Evolutionary conservation across 1,140 invertebrate genomes (phyloP).

Genomic region (Tetramorium alpestre): DNA sequence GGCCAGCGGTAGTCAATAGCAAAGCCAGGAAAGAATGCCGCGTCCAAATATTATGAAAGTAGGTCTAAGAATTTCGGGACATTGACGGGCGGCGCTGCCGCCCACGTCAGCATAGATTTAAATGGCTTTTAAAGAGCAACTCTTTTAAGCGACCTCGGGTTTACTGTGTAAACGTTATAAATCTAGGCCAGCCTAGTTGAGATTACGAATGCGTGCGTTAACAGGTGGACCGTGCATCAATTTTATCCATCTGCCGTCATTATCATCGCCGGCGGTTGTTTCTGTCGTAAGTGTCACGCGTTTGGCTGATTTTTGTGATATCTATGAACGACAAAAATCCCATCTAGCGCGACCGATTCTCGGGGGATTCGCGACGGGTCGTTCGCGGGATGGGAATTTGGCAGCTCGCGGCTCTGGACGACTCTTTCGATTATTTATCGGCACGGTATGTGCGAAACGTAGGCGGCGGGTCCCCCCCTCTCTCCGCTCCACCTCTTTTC

Average conservation of each 20-base stretch:
- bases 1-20: slow-evolving; percentile 1
- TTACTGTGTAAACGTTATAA: slow-evolving; percentile 43
- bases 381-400: slow-evolving; percentile 54
- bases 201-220: background rate
- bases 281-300: too few species aligned
- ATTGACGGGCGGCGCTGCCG: slow-evolving; percentile 2
- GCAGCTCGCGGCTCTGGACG: slow-evolving; percentile 56
- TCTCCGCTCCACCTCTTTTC: slow-evolving; percentile 18
- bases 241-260: background rate
- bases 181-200: slow-evolving; percentile 20
- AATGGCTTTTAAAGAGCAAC: slow-evolving; percentile 47
- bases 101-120: slow-evolving; percentile 7
- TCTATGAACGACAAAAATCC: background rate
- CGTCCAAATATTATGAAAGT: slow-evolving; percentile 60
- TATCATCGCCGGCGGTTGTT: background rate
- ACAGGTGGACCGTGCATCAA: slow-evolving; percentile 34
- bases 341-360: slow-evolving; percentile 52
- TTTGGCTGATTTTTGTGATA: background rate
- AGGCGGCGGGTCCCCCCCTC: slow-evolving; percentile 73
- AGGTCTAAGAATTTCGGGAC: slow-evolving; percentile 43
- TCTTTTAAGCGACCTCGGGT: slow-evolving; percentile 38
- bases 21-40: slow-evolving; percentile 24
- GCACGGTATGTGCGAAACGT: slow-evolving; percentile 84
- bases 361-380: slow-evolving; percentile 48
- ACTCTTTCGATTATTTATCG: slow-evolving; percentile 84